These are phyloP conservation scores for Andrena bicolor DNA, from an alignment of 2,888 invertebrate genomes.

Conservation along the genomic window DNA sequence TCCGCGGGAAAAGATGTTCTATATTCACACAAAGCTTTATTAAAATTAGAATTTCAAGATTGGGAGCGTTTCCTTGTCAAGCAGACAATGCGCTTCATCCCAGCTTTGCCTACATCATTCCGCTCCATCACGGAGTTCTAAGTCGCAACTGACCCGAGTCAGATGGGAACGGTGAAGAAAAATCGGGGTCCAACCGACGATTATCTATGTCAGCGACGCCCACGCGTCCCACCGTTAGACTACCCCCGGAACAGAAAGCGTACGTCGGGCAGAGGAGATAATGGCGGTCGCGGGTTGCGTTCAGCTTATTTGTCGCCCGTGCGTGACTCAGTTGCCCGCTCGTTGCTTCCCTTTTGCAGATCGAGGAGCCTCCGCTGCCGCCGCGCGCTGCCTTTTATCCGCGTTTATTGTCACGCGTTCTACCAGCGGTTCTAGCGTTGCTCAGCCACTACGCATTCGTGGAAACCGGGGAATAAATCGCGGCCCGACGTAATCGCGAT, in stretches of 20 bases:
- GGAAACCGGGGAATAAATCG: conserved; percentile 59
- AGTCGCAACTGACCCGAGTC: background rate
- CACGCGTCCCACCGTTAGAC: conserved; percentile 35
- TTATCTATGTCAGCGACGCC: conserved; percentile 45
- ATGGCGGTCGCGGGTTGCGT: conserved; percentile 50
- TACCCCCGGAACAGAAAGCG: conserved; percentile 29
- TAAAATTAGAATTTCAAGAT: too few relatives aligned
- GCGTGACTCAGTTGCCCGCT: conserved; percentile 24
- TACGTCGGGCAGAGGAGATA: conserved; percentile 34
- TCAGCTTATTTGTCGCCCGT: conserved; percentile 52
- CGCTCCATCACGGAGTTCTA: too few relatives aligned
- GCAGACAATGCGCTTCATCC: too few relatives aligned
- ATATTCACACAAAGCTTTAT: too few relatives aligned
- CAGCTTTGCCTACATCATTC: too few relatives aligned
- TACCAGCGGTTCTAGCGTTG: conserved; percentile 39
- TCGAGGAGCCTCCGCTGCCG: background rate
- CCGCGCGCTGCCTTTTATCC: conserved; percentile 44
- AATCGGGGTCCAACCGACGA: conserved; percentile 9
- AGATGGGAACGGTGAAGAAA: background rate
- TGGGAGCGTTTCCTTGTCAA: too few relatives aligned
- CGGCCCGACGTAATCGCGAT: conserved; percentile 52
- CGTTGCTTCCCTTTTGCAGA: conserved; percentile 36
- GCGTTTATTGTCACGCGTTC: conserved; percentile 58
- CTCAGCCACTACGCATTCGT: conserved; percentile 46
- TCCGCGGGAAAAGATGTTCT: too few relatives aligned